These are phyloP conservation scores for Sipha flava DNA, from an alignment of 1,140 invertebrate genomes.

Conservation along the genomic window DNA sequence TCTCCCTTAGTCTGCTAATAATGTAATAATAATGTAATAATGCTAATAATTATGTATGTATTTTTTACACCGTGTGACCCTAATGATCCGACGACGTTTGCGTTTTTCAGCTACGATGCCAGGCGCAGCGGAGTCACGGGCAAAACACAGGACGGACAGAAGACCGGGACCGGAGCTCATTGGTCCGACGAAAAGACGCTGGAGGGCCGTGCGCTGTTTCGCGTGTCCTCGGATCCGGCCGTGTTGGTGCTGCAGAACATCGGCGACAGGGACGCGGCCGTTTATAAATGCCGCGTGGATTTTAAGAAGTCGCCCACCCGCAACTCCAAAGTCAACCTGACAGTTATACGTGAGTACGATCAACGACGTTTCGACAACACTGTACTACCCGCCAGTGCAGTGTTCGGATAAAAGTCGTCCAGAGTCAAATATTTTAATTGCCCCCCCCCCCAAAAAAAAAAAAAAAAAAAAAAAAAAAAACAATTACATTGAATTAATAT, in stretches of 20 bases:
- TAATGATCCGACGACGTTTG: too few relatives aligned
- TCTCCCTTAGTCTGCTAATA: too few relatives aligned
- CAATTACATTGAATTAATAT: too few relatives aligned
- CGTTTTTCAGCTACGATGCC: neutral
- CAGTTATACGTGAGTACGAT: slow-evolving; percentile 68
- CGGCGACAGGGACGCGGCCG: slow-evolving; percentile 58
- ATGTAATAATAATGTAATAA: too few relatives aligned
- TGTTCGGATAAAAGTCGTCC: too few relatives aligned
- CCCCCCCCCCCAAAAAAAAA: too few relatives aligned
- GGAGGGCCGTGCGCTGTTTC: slow-evolving; percentile 49
- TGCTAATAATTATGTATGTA: neutral
- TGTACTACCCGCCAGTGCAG: too few relatives aligned
- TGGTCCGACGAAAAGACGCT: slow-evolving; percentile 49
- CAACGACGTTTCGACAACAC: too few relatives aligned
- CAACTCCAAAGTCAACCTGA: slow-evolving; percentile 68
- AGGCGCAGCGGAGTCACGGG: neutral
- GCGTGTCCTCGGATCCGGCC: slow-evolving; percentile 50
- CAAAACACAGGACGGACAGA: neutral
- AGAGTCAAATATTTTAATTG: too few relatives aligned
- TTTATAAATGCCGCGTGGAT: slow-evolving; percentile 70
- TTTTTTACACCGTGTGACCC: too few relatives aligned
- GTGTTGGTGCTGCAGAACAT: slow-evolving; percentile 56
- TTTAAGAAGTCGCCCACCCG: slow-evolving; percentile 71
- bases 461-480: too few relatives aligned
- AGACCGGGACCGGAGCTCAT: slow-evolving; percentile 37